These are phyloP conservation scores for Crossocerus cetratus DNA, from an alignment of 2,888 invertebrate species.

Conservation along the genomic window DNA sequence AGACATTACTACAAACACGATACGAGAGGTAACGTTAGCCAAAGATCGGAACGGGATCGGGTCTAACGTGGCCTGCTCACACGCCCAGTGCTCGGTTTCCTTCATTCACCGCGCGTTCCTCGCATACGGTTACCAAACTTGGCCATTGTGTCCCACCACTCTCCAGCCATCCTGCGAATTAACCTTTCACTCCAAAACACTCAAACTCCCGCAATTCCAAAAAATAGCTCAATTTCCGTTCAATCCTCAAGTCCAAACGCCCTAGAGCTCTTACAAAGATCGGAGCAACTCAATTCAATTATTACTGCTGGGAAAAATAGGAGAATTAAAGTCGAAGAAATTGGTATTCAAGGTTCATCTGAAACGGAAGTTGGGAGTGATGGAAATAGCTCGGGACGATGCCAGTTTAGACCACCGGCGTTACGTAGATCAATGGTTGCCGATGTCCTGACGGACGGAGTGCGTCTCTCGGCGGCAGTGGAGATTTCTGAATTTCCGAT, in stretches of 20 bases:
- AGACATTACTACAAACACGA: conserved; percentile 46
- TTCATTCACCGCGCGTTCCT: conserved; percentile 31
- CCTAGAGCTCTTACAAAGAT: no score
- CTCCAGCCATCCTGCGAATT: no score
- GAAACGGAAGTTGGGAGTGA: conserved; percentile 24
- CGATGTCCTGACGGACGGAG: conserved; percentile 48
- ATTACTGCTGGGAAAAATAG: no score
- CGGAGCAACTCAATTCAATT: no score
- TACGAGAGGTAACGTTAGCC: conserved; percentile 44
- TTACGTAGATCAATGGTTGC: conserved; percentile 55
- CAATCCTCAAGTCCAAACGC: no score
- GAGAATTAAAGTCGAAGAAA: not conserved
- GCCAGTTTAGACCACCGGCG: conserved; percentile 23
- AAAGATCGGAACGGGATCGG: conserved; percentile 25
- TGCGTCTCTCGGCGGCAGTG: conserved; percentile 48
- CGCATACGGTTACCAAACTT: conserved; percentile 6
- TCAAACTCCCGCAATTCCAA: no score
- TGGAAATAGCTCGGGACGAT: conserved; percentile 44
- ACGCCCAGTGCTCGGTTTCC: conserved; percentile 42
- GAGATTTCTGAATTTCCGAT: conserved; percentile 37
- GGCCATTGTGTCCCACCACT: not conserved
- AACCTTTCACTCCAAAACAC: no score
- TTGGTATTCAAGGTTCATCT: not conserved
- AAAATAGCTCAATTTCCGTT: no score
- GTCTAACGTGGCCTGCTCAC: conserved; percentile 36